phyloP scores from a whole-genome alignment of 2,797 vertebrate genomes.

The Artibeus jamaicensis region DNA sequence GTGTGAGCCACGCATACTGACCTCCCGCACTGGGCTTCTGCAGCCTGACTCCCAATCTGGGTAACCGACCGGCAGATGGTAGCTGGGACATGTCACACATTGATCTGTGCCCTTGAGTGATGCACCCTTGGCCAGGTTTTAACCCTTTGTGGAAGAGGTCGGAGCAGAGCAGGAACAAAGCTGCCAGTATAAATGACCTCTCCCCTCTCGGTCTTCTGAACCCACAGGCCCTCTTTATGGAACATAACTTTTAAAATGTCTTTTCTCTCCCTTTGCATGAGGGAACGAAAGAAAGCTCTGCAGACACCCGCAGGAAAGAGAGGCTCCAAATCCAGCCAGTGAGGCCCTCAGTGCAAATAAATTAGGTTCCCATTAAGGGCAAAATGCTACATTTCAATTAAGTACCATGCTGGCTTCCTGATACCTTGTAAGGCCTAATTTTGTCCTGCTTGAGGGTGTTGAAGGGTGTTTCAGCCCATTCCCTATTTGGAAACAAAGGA shows the following conservation, averaged over 20 bases:
- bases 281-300: neutral
- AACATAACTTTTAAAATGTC: neutral
- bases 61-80: neutral
- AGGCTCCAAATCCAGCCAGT: neutral
- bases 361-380: neutral
- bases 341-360: neutral
- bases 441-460: neutral
- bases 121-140: neutral
- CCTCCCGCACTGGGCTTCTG: neutral
- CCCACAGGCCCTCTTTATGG: neutral
- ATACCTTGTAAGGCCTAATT: neutral
- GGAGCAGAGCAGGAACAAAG: neutral
- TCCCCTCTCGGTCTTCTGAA: neutral
- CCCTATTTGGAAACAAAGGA: neutral
- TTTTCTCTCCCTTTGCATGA: neutral
- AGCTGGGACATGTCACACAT: neutral
- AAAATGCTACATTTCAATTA: neutral
- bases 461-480: neutral
- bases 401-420: neutral
- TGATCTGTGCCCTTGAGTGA: neutral
- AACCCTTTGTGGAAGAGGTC: neutral
- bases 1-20: neutral
- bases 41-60: neutral
- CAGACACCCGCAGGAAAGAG: neutral
- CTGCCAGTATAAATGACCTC: neutral